Evolutionary conservation across 2,888 invertebrate species (phyloP), one percentile per base, ranked within the genome.

Genomic region (Neoitamus cyanurus): DNA sequence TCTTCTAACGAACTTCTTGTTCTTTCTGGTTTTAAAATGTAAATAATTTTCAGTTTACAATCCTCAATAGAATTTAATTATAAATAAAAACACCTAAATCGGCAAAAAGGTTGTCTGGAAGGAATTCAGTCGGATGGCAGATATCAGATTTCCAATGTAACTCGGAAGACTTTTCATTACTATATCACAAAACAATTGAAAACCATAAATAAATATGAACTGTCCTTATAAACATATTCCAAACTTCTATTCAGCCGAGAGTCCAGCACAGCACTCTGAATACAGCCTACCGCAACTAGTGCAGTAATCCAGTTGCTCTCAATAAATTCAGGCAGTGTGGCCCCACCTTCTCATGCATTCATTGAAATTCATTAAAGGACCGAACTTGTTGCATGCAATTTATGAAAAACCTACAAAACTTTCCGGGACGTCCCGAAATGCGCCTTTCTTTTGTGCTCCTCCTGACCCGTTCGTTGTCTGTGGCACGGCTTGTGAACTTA

Each of bases 351-450:
- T 36, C 9, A 31, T 36, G 36, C 34, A 31, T 36, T 46, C 77
- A 77, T 77, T 77, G 77, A 77, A 77, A 77, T 77, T 77, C 77
- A 77, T 77, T 77, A 77, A 46, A 42, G 36, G 73, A 36, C 77
- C 13, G 42, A 46, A 77, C 77, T 77, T 77, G 77, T 77, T 77
- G 77, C 77, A 77, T 77, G 77, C 77, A 6, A 77, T 77, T 77
- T 77, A 36, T 77, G 77, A 77, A 77, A 77, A 20, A 42, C 77
- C 73, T 73, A 73, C 36, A 73, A 73, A 73, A 73, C 34, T 73
- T 73, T 37, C 31, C 30, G n/a, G 70, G 70, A 70, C n/a, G 31
- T 70, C 70, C 73, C 36, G 36, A 37, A 73, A 73, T 36, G 36
- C 36, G 42, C n/a, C 42, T 46, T 75, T 77, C 77, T 77, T 77